phyloP scores from a whole-genome alignment of 2,113 vertebrate genomes.

The Microcebus ravelobensis region DNA sequence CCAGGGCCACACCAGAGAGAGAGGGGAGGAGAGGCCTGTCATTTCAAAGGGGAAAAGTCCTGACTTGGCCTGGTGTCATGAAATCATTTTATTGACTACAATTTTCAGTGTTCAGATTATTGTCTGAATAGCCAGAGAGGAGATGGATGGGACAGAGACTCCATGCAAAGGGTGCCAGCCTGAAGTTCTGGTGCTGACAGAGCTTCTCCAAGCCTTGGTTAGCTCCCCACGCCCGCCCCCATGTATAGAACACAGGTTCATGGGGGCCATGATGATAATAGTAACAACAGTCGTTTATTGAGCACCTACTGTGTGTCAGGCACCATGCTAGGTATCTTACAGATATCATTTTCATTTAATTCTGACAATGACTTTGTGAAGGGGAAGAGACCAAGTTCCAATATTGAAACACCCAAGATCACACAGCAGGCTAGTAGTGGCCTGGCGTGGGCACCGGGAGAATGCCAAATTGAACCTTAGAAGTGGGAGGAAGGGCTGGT shows the following conservation, averaged over 20 bases:
- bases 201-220: background rate
- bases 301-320: background rate
- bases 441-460: background rate
- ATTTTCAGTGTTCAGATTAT: background rate
- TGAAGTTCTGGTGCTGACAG: background rate
- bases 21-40: background rate
- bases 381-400: background rate
- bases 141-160: too few species aligned
- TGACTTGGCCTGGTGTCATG: background rate
- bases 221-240: rapidly evolving
- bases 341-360: background rate
- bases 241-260: background rate
- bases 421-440: background rate
- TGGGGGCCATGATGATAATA: rapidly evolving
- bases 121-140: background rate
- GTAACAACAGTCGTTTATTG: background rate
- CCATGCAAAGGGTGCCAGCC: background rate
- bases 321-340: background rate
- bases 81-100: background rate
- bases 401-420: background rate
- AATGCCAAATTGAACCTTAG: background rate
- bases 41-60: background rate
- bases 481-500: background rate
- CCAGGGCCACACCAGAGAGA: background rate
- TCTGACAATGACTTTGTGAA: rapidly evolving